A percentile compares a stretch with the other conserved stretches of the same genome.
phyloP scores from a whole-genome alignment of 2,888 invertebrate species.

The Pilophorus perplexus region DNA sequence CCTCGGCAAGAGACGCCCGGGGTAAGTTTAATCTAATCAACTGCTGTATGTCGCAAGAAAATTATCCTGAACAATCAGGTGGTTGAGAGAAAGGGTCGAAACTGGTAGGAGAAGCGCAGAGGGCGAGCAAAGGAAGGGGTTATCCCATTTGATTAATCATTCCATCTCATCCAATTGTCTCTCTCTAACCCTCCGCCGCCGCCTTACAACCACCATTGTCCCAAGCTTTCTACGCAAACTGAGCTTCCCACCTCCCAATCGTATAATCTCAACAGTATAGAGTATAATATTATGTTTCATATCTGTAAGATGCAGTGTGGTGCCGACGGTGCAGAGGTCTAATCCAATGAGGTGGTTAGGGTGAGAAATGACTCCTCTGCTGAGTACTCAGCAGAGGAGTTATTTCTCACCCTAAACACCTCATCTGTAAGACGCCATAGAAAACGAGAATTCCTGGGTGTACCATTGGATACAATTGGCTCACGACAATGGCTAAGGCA shows the following conservation, averaged over 20 bases:
- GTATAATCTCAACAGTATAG: background rate
- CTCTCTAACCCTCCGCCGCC: background rate
- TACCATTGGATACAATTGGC: no score
- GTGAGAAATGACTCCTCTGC: no score
- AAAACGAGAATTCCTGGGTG: no score
- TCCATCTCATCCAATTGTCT: conserved; percentile 26
- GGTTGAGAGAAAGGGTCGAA: background rate
- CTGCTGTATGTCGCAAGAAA: conserved; percentile 37
- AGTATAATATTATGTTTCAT: no score
- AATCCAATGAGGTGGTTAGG: no score
- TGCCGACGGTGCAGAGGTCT: no score
- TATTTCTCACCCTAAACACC: no score
- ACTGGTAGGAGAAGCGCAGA: background rate
- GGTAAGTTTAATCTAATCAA: conserved; percentile 41
- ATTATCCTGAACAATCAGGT: conserved; percentile 33
- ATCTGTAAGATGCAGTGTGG: no score
- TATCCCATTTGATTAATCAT: conserved; percentile 34
- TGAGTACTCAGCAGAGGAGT: no score
- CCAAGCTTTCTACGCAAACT: background rate
- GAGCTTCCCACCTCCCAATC: background rate
- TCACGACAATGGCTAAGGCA: no score
- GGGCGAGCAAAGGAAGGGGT: background rate
- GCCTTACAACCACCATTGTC: background rate
- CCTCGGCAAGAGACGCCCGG: conserved; percentile 5
- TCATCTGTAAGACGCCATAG: no score